Percentiles rank a stretch among this genome's conserved stretches.
Conservation (phyloP, 2,888 invertebrate species). For the Spialia ferax region DNA sequence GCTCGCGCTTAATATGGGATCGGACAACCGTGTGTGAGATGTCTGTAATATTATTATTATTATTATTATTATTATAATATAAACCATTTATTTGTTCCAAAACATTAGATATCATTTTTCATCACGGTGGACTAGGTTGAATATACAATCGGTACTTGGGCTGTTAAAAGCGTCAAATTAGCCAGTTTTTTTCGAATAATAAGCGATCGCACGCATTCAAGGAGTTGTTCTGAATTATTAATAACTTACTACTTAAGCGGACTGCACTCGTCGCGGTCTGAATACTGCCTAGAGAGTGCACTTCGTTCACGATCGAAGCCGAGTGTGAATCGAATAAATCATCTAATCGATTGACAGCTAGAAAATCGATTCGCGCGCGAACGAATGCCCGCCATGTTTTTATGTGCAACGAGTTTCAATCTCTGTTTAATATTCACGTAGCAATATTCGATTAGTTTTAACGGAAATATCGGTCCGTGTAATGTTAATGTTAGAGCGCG, state of each 20-base stretch:
- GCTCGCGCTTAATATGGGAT: too few relatives aligned
- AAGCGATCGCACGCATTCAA: neutral
- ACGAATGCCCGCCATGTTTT: constrained; percentile 52
- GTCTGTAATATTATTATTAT: too few relatives aligned
- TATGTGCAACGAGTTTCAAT: constrained; percentile 38
- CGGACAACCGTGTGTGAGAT: too few relatives aligned
- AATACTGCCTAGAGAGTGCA: constrained; percentile 2
- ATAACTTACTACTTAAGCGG: neutral
- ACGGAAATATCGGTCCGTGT: constrained; percentile 47
- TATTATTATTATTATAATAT: too few relatives aligned
- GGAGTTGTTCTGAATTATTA: neutral
- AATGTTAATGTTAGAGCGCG: constrained; percentile 13
- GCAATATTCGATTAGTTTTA: constrained; percentile 44
- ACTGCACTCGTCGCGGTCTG: constrained; percentile 6
- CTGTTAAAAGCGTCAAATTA: neutral
- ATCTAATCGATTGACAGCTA: constrained; percentile 70
- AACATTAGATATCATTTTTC: too few relatives aligned
- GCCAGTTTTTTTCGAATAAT: neutral
- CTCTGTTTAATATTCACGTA: constrained; percentile 25
- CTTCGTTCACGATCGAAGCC: constrained; percentile 53
- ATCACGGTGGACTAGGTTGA: too few relatives aligned
- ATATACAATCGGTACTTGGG: too few relatives aligned
- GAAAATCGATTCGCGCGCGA: constrained; percentile 76
- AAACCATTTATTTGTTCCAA: neutral
- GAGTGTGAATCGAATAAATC: constrained; percentile 75